A percentile compares a stretch with the other conserved stretches of the same genome.
Evolutionary conservation across 2,113 vertebrate species (phyloP).

Genomic region (Hypanus sabinus): DNA sequence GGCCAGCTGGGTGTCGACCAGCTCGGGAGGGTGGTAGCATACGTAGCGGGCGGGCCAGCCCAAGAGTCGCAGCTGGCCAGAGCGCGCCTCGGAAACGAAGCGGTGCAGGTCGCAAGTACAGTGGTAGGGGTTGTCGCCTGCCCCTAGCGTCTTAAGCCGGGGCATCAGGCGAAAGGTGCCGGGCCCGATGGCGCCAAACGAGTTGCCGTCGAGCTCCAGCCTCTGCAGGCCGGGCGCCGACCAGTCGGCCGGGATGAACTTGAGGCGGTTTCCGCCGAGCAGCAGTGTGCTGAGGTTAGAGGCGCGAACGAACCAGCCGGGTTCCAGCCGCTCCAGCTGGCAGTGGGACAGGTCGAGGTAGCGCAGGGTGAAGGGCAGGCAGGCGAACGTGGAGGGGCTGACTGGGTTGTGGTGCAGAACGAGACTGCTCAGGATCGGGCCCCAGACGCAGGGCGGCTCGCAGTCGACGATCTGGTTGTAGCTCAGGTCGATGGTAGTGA

Average conservation of each 20-base stretch:
- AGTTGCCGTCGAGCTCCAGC: constrained; percentile 67
- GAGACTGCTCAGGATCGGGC: constrained; percentile 52
- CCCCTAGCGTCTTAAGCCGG: constrained; percentile 48
- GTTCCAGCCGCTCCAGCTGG: constrained; percentile 62
- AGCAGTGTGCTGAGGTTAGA: constrained; percentile 52
- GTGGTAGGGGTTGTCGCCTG: constrained; percentile 75
- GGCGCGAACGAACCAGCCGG: constrained; percentile 58
- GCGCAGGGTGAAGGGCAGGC: constrained; percentile 62
- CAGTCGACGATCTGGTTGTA: constrained; percentile 55
- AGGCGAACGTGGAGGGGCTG: constrained; percentile 48
- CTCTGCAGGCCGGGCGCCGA: constrained; percentile 48
- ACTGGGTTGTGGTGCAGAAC: constrained; percentile 59
- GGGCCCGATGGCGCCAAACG: constrained; percentile 63
- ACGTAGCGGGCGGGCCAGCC: constrained; percentile 70
- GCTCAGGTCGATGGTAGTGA: constrained; percentile 60
- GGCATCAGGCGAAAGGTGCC: constrained; percentile 64
- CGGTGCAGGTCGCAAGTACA: constrained; percentile 70
- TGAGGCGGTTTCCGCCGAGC: constrained; percentile 73
- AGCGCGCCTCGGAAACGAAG: constrained; percentile 58
- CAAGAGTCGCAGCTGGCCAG: constrained; percentile 47
- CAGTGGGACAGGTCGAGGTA: constrained; percentile 68
- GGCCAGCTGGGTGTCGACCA: constrained; percentile 58
- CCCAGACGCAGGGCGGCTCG: constrained; percentile 49
- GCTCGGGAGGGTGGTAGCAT: constrained; percentile 63
- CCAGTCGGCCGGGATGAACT: constrained; percentile 70